phyloP scores from a whole-genome alignment of 2,888 invertebrate genomes.

The Hyposoter dolosus region DNA sequence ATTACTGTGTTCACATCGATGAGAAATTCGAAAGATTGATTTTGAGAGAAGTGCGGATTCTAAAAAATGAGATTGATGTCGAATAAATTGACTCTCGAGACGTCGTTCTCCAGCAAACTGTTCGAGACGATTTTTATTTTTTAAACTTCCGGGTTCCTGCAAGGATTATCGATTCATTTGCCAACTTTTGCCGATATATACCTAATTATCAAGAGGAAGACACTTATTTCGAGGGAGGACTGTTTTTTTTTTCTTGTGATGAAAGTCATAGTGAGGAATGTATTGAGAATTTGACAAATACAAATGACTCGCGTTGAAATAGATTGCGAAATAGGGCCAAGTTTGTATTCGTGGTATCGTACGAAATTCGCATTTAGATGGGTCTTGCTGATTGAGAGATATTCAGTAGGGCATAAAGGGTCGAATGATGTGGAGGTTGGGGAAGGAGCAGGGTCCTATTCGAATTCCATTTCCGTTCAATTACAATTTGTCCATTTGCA shows the following conservation, averaged over 20 bases:
- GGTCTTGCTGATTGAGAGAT: constrained; percentile 46
- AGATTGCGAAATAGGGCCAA: constrained; percentile 1
- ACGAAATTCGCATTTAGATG: constrained; percentile 37
- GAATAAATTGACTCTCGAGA: not conserved
- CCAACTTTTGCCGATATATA: not conserved
- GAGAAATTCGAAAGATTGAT: not conserved
- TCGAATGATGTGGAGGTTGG: constrained; percentile 59
- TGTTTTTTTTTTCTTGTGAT: not conserved
- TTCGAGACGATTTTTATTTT: not conserved
- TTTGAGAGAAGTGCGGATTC: not conserved
- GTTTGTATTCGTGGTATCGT: not conserved
- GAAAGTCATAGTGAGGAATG: not conserved
- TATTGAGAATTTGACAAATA: not conserved
- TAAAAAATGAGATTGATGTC: not conserved
- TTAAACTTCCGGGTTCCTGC: not conserved
- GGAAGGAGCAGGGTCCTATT: constrained; percentile 71
- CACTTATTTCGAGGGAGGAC: not conserved
- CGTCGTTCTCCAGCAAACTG: not conserved
- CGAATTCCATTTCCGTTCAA: constrained; percentile 82
- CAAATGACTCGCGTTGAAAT: not conserved
- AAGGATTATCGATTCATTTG: not conserved
- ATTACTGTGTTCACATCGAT: not conserved
- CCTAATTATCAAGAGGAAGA: not conserved
- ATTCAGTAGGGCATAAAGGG: constrained; percentile 39
- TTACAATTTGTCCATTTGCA: constrained; percentile 79